These are phyloP conservation scores for Dione vanillae DNA, from an alignment of 2,888 invertebrate genomes.

Conservation along the genomic window DNA sequence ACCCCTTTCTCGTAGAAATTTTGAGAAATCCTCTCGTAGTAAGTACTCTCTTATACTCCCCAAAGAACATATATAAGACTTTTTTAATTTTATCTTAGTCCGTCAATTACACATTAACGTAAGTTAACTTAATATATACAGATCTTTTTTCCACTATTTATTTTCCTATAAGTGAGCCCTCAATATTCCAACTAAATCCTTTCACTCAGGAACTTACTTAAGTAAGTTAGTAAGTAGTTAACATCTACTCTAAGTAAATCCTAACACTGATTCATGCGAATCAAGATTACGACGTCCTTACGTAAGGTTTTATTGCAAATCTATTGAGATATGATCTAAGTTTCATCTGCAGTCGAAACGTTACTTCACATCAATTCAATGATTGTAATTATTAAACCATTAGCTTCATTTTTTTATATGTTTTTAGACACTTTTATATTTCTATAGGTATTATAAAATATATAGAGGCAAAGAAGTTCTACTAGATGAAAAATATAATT, in stretches of 20 bases:
- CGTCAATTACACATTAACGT: no score
- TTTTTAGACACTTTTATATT: not conserved
- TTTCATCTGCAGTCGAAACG: slow-evolving; percentile 13
- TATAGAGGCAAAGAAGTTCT: not conserved
- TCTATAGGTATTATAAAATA: not conserved
- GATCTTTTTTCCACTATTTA: no score
- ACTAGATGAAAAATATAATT: no score
- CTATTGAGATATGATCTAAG: slow-evolving; percentile 25
- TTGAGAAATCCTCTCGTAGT: no score
- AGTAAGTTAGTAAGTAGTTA: not conserved
- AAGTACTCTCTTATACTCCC: no score
- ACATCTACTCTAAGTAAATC: slow-evolving; percentile 1
- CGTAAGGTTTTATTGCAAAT: slow-evolving; percentile 27
- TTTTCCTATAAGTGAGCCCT: not conserved
- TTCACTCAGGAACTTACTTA: slow-evolving; percentile 10
- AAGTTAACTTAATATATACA: no score
- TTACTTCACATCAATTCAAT: slow-evolving; percentile 18
- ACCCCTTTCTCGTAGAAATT: not conserved
- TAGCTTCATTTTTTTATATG: not conserved
- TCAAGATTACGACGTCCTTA: slow-evolving; percentile 25
- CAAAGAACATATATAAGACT: no score
- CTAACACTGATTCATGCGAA: slow-evolving; percentile 24
- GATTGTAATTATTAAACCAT: slow-evolving; percentile 8
- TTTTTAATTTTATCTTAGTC: no score
- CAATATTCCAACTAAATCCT: slow-evolving; percentile 6